Evolutionary conservation across 1,140 invertebrate species (phyloP).

Genomic region (Drosophila pectinifera): DNA sequence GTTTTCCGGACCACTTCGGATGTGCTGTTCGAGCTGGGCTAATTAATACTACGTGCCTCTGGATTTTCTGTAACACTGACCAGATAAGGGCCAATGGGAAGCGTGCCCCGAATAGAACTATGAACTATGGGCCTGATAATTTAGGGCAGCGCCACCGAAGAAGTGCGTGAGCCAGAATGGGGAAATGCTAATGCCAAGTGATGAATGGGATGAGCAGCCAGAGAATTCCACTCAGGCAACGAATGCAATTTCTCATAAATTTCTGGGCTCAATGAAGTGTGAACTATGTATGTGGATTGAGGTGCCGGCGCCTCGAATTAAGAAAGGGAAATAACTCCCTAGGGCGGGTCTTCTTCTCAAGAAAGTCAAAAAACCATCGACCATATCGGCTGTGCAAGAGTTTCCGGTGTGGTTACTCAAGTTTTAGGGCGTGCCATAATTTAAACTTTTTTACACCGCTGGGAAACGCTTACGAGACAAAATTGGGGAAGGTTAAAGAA

Average conservation of each 20-base stretch:
- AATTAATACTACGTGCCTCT: conserved; percentile 76
- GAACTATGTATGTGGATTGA: conserved; percentile 59
- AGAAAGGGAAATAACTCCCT: conserved; percentile 20
- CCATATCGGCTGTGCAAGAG: conserved; percentile 48
- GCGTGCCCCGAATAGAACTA: conserved; percentile 71
- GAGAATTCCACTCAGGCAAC: conserved; percentile 10
- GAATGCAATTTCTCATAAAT: conserved; percentile 37
- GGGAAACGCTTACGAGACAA: conserved; percentile 44
- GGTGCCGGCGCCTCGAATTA: conserved; percentile 33
- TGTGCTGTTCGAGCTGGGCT: conserved; percentile 53
- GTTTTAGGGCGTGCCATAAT: conserved; percentile 60
- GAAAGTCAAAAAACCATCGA: conserved; percentile 13
- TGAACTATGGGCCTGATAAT: conserved; percentile 31
- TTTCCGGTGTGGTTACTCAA: conserved; percentile 51
- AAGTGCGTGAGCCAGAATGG: conserved; percentile 51
- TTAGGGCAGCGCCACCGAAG: conserved; percentile 53
- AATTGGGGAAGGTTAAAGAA: conserved; percentile 36
- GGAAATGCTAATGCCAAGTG: conserved; percentile 21
- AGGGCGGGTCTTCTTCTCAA: conserved; percentile 27
- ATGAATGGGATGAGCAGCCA: conserved; percentile 34
- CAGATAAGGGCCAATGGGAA: conserved; percentile 58
- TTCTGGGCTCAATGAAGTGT: conserved; percentile 62
- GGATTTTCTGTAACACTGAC: conserved; percentile 29
- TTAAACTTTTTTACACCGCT: conserved; percentile 18
- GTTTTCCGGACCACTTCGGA: conserved; percentile 12